Conservation (phyloP, 2,113 vertebrate species). For the Mesitornis unicolor region DNA sequence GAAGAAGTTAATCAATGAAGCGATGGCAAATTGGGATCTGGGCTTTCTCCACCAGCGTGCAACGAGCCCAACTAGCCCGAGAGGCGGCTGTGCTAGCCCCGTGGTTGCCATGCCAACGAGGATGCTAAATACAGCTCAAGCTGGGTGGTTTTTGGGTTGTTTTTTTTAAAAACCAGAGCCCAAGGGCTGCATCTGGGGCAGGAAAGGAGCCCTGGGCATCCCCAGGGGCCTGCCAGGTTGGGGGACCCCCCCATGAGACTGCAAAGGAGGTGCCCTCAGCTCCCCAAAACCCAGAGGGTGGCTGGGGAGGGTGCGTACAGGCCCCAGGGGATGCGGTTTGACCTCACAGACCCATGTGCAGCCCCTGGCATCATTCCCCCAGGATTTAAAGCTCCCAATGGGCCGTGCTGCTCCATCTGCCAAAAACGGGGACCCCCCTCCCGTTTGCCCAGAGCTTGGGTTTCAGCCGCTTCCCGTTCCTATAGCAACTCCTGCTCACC, state of each 20-base stretch:
- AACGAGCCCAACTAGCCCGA: background rate
- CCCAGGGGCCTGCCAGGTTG: fast-evolving
- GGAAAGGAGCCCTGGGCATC: background rate
- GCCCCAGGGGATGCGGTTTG: fast-evolving
- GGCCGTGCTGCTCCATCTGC: background rate
- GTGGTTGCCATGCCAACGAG: background rate
- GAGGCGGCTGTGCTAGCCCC: background rate
- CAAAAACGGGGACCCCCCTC: background rate
- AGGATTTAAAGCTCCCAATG: background rate
- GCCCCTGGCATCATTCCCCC: background rate
- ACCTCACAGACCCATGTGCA: no score
- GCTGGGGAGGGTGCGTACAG: background rate
- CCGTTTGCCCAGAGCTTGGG: background rate
- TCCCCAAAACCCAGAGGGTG: background rate
- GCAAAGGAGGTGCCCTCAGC: background rate
- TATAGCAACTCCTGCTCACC: conserved; percentile 37
- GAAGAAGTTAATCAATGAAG: background rate
- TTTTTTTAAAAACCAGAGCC: background rate
- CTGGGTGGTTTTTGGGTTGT: background rate
- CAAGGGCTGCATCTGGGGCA: no score
- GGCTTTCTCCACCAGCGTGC: background rate
- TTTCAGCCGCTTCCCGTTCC: background rate
- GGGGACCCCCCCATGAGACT: background rate
- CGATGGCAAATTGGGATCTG: background rate
- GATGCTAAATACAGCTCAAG: background rate